Evolutionary conservation across 2,888 invertebrate genomes (phyloP).

Genomic region (Spisula subtruncata): DNA sequence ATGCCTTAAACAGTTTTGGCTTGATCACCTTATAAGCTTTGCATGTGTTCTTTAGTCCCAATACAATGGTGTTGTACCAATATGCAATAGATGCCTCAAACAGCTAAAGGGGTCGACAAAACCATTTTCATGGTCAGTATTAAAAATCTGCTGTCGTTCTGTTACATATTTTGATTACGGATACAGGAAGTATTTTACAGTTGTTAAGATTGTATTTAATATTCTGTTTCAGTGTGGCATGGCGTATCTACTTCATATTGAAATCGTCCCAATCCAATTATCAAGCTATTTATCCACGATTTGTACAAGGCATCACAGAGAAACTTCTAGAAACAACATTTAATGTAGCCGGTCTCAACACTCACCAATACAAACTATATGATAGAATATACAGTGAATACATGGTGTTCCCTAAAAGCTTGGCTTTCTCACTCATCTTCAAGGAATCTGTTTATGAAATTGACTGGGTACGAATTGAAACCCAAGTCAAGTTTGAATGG

Average conservation of each 20-base stretch:
- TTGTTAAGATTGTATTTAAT: no score
- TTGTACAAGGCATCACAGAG: constrained; percentile 68
- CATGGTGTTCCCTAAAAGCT: constrained; percentile 45
- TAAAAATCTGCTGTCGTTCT: no score
- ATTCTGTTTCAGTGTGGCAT: constrained; percentile 55
- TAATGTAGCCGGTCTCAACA: constrained; percentile 49
- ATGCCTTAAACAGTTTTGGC: no score
- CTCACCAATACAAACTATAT: constrained; percentile 58
- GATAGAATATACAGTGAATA: constrained; percentile 45
- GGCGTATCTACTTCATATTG: constrained; percentile 60
- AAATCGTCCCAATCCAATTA: constrained; percentile 16
- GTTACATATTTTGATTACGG: no score
- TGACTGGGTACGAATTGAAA: constrained; percentile 58
- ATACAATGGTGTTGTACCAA: no score
- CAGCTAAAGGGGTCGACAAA: no score
- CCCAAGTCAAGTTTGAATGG: constrained; percentile 44
- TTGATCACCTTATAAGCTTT: no score
- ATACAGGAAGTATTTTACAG: no score
- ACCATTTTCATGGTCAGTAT: no score
- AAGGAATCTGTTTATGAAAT: constrained; percentile 44
- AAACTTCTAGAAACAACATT: constrained; percentile 55
- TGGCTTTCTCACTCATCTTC: constrained; percentile 58
- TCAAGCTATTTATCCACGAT: constrained; percentile 55
- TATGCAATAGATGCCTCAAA: no score
- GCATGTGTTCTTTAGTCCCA: no score